Evolutionary conservation across 2,888 invertebrate species (phyloP), one percentile per base, ranked within the genome.

Genomic region (Sipha maydis): DNA sequence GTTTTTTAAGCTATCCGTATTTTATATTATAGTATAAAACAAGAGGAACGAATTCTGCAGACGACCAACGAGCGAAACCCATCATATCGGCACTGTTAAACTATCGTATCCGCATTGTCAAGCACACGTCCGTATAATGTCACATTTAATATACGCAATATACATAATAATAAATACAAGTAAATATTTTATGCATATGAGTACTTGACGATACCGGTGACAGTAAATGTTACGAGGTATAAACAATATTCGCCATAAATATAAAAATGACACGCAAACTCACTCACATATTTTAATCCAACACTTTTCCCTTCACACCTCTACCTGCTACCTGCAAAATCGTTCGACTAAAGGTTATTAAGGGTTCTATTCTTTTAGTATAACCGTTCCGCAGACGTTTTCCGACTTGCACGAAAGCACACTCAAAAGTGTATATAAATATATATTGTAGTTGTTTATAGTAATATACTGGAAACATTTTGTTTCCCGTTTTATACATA

Each of bases 291-390:
- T 7, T 21, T 21, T 21, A 21, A 61, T 61, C 17, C 54, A 54
- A 1, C 54, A 9, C 54, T 54, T 17, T 54, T 54, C 17, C 54
- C 54, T 9, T 9, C 61, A 21, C 61, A 9, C 21, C 61, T 21
- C 48, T 48, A 48, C 48, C 31, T 14, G 71, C 3, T 14, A 14
- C 28, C 71, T 17, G 71, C 4, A 17, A 31, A 71, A 71, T 80
- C 61, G 38, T 80, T 80, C 80, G n/a, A 80, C 80, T 80, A 80
- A 67, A 80, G 67, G 80, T 80, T 67, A 80, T 80, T 80, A 80
- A 80, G 80, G 80, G 19, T 67, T 31, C 31, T 34, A 31, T n/a
- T 38, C 34, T 71, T 71, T 71, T 71, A 17, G 71, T 31, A 71
- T 71, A 71, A 71, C n/a, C 71, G 28, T 28, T 71, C 28, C 4